These are phyloP conservation scores for Gorsachius magnificus DNA, from an alignment of 2,797 vertebrate genomes.

Conservation along the genomic window DNA sequence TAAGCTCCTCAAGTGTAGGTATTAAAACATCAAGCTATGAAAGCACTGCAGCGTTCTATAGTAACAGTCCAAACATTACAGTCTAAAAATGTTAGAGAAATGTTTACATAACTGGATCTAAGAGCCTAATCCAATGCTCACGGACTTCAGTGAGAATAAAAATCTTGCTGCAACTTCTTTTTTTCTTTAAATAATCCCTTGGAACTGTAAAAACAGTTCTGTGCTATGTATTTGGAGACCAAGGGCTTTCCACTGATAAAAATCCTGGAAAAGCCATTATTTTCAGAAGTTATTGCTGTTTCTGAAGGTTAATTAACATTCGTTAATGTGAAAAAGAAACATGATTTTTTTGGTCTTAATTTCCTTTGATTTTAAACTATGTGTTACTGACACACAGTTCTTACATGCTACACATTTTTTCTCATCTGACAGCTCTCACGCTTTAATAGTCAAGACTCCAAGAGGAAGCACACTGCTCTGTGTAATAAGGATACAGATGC, in stretches of 20 bases:
- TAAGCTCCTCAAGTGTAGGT: background rate
- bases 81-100: slow-evolving; percentile 45
- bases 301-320: background rate
- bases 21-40: background rate
- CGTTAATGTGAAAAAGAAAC: background rate
- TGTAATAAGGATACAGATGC: background rate
- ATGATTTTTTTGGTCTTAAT: background rate
- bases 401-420: background rate
- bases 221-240: background rate
- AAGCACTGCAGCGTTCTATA: background rate
- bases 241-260: background rate
- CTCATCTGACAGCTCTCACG: background rate
- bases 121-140: slow-evolving; percentile 34
- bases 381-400: background rate
- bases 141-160: slow-evolving; percentile 2
- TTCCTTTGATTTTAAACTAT: background rate
- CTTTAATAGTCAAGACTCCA: background rate
- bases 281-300: background rate
- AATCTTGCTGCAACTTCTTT: background rate
- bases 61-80: slow-evolving; percentile 12
- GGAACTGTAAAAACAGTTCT: background rate
- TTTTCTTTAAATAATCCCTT: slow-evolving; percentile 30
- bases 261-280: background rate
- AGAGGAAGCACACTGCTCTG: background rate
- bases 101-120: slow-evolving; percentile 41